A percentile compares a stretch with the other conserved stretches of the same genome.
phyloP scores from a whole-genome alignment of 2,113 vertebrate genomes.

The Lethenteron reissneri region DNA sequence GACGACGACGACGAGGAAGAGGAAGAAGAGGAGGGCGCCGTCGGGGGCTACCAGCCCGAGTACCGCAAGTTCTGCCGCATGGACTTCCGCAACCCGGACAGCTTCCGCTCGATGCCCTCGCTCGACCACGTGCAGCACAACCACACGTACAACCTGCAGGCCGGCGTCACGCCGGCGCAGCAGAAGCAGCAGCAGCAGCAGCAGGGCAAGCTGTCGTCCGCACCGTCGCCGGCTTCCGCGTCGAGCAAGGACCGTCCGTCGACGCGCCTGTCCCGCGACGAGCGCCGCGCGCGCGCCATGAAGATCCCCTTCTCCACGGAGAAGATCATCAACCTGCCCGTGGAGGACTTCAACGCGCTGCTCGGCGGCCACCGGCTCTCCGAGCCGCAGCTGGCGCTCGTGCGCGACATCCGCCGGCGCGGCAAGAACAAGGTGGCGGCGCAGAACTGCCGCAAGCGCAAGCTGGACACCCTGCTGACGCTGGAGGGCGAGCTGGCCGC shows the following conservation, averaged over 20 bases:
- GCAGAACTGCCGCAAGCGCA: constrained; percentile 92
- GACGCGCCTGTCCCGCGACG: constrained; percentile 59
- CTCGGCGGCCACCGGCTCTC: constrained; percentile 82
- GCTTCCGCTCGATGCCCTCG: constrained; percentile 59
- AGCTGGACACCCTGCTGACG: constrained; percentile 88
- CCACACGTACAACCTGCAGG: constrained; percentile 81
- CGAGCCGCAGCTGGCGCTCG: constrained; percentile 74
- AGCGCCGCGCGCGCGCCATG: constrained; percentile 72
- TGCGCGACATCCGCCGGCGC: constrained; percentile 73
- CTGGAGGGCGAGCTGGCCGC: constrained; percentile 82
- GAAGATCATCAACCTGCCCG: constrained; percentile 87
- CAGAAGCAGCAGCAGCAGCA: background rate
- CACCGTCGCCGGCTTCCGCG: constrained; percentile 21
- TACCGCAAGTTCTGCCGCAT: constrained; percentile 92
- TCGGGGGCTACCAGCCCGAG: constrained; percentile 63
- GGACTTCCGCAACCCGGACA: constrained; percentile 77
- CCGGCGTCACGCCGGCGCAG: constrained; percentile 18
- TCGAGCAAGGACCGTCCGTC: constrained; percentile 53
- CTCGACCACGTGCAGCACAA: constrained; percentile 77
- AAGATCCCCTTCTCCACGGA: constrained; percentile 96
- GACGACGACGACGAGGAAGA: constrained; percentile 58
- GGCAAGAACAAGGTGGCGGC: constrained; percentile 99
- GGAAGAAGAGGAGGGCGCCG: constrained; percentile 38
- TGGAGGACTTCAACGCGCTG: constrained; percentile 96
- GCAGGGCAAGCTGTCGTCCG: constrained; percentile 18